Percentiles rank a stretch among this genome's conserved stretches.
Evolutionary conservation across 2,797 vertebrate species (phyloP).

Genomic region (Peromyscus melanophrys): DNA sequence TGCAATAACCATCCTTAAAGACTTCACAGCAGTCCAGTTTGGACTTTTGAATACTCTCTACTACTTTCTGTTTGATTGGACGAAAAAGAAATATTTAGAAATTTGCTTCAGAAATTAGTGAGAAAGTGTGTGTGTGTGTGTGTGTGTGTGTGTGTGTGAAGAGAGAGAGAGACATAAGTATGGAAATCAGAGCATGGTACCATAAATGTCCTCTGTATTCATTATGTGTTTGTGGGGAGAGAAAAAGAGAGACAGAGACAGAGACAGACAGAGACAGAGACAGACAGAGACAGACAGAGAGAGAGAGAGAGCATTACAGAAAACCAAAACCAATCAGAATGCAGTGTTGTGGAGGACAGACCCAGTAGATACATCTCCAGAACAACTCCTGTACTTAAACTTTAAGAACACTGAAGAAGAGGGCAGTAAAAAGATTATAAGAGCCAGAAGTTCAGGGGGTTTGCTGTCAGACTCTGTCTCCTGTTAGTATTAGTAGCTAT

Average conservation of each 20-base stretch:
- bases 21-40: neutral
- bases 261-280: neutral
- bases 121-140: neutral
- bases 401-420: neutral
- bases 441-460: too few species aligned
- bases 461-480: neutral
- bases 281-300: neutral
- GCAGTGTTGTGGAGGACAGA: neutral
- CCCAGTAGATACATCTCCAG: neutral
- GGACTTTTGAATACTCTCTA: neutral
- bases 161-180: too few species aligned
- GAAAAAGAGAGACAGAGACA: neutral
- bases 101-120: neutral
- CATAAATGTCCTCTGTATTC: neutral
- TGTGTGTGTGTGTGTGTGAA: neutral
- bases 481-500: neutral
- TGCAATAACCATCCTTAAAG: slow-evolving; percentile 43
- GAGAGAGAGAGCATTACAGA: neutral
- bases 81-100: neutral
- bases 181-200: too few species aligned
- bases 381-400: neutral
- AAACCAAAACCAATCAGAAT: neutral
- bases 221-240: neutral
- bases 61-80: neutral
- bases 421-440: neutral